A percentile compares a stretch with the other conserved stretches of the same genome.
phyloP scores from a whole-genome alignment of 2,888 invertebrate species.

The Meiosimyza platycephala region DNA sequence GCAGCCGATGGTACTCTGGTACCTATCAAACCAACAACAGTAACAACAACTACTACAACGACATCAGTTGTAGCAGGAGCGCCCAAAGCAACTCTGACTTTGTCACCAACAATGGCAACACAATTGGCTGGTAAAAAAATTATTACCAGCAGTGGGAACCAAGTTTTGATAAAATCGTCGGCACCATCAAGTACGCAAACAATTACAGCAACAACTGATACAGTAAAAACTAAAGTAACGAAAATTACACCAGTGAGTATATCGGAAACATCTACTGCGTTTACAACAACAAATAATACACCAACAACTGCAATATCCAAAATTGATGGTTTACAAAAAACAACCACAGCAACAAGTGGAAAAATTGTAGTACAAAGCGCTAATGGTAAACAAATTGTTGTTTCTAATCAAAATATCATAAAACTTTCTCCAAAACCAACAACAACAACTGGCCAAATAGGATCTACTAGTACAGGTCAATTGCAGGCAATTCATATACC shows the following conservation, averaged over 20 bases:
- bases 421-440: conserved; percentile 59
- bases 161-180: conserved; percentile 47
- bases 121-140: conserved; percentile 48
- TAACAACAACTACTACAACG: conserved; percentile 18
- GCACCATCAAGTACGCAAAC: not conserved
- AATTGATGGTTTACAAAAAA: no score
- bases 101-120: conserved; percentile 46
- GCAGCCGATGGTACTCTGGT: conserved; percentile 53
- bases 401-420: conserved; percentile 60
- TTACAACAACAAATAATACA: conserved; percentile 36
- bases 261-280: conserved; percentile 19
- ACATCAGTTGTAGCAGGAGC: not conserved
- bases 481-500: conserved; percentile 62
- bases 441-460: conserved; percentile 20
- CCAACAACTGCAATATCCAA: conserved; percentile 19
- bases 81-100: conserved; percentile 49
- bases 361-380: conserved; percentile 58
- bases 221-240: conserved; percentile 14
- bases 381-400: conserved; percentile 60
- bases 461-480: conserved; percentile 41
- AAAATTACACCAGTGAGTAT: conserved; percentile 37
- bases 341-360: conserved; percentile 30
- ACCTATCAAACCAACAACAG: conserved; percentile 47
- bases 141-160: conserved; percentile 45
- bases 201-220: conserved; percentile 3